Conservation (phyloP, 2,113 vertebrate species). For the Mirounga angustirostris region DNA sequence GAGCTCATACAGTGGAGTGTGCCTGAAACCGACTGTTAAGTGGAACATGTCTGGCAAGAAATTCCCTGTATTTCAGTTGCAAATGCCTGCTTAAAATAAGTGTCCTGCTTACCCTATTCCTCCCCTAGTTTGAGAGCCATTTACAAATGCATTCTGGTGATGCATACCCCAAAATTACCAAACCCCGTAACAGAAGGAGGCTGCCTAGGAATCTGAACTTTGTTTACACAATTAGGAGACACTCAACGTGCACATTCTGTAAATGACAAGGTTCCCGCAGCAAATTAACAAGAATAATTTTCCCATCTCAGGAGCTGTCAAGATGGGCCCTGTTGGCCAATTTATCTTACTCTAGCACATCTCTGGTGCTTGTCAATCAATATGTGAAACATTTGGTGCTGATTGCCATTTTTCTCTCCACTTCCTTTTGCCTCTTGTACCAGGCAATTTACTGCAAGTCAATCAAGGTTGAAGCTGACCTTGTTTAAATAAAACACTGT, state of each 20-base stretch:
- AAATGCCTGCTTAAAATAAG: conserved; percentile 74
- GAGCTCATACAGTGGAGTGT: not conserved
- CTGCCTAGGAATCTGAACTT: conserved; percentile 87
- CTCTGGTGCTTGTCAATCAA: conserved; percentile 94
- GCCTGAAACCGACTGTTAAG: conserved; percentile 63
- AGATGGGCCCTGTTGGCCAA: conserved; percentile 92
- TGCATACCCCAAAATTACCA: conserved; percentile 80
- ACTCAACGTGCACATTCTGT: conserved; percentile 86
- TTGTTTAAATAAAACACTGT: conserved; percentile 93
- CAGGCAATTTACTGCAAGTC: conserved; percentile 94
- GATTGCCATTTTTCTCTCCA: conserved; percentile 93
- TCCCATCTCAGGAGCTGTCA: conserved; percentile 92
- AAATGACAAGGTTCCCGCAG: conserved; percentile 91
- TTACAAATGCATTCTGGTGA: conserved; percentile 78
- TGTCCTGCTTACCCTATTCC: conserved; percentile 46
- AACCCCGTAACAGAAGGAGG: conserved; percentile 76
- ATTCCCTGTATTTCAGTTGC: conserved; percentile 60
- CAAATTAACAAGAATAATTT: conserved; percentile 94
- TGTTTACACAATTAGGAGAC: conserved; percentile 92
- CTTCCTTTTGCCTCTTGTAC: conserved; percentile 91
- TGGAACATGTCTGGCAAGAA: conserved; percentile 46
- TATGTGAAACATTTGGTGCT: conserved; percentile 92
- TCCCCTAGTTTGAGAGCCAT: conserved; percentile 55
- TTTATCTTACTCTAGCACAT: conserved; percentile 93
- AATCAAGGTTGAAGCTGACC: conserved; percentile 92